Base-by-base conservation (phyloP, 2,797 vertebrate genomes). In the Simalia tracyae region DNA sequence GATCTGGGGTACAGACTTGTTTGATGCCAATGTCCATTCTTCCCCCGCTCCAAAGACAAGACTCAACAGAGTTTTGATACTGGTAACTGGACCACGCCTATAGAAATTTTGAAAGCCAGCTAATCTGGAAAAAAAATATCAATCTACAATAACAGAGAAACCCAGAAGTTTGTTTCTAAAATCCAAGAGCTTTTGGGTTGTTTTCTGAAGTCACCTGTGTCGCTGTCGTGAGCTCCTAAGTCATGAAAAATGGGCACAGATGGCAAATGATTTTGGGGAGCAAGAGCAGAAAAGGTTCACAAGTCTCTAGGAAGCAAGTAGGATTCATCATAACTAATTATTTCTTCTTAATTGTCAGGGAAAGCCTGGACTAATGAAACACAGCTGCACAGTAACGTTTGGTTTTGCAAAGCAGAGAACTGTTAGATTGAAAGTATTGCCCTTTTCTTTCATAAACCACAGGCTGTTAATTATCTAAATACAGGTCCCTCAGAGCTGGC, bases 381-480 rank as follows among this genome's bases (percentile, higher is more conserved):
- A 93, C 93, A 96, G 93, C 88, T 17, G 93, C 93, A 93, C 0
- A 42, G 94, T 36, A 94, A 90, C 0, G 0, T 68, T 91, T 96
- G 90, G 64, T 85, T 96, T 96, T 95, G 94, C 22, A 28, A 94
- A 96, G 94, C 91, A 94, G 95, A 93, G 94, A 17, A 66, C 93
- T 93, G 88, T 19, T 90, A 91, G 95, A 94, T 95, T 94, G 93
- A 90, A 96, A 97, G 96, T 91, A 90, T 95, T 95, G 95, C 96
- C 95, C 96, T 97, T 96, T 96, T 95, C 96, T 97, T 96, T 96
- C 95, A 96, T 95, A 96, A 97, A 96, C 95, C 96, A 87, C 0
- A 91, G 95, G 95, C 95, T 96, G 96, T 97, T 98, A 97, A 96
- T 97, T 97, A 97, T 96, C 97, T 97, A 96, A 97, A 97, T 96